Percentiles rank a stretch among this genome's conserved stretches.
phyloP scores from a whole-genome alignment of 1,140 invertebrate species.

The Oncopodura yosiiana region DNA sequence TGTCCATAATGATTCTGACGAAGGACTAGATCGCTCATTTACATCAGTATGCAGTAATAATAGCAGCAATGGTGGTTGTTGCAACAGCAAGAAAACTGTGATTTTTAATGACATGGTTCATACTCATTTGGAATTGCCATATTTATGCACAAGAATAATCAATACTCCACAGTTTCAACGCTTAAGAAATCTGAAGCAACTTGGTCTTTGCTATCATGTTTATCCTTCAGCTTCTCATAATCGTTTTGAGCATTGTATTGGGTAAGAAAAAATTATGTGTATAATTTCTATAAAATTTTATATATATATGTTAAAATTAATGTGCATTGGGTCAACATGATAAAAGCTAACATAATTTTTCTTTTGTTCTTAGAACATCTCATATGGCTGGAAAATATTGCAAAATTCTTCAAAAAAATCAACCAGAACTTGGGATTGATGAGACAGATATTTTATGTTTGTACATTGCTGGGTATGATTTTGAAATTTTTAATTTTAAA shows the following conservation, averaged over 20 bases:
- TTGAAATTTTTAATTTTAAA: no score
- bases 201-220: conserved; percentile 47
- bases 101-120: conserved; percentile 49
- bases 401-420: conserved; percentile 37
- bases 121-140: conserved; percentile 43
- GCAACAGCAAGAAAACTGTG: conserved; percentile 35
- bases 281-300: neutral
- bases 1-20: conserved; percentile 20
- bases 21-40: conserved; percentile 25
- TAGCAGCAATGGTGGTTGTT: conserved; percentile 22
- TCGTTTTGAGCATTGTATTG: conserved; percentile 54
- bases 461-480: conserved; percentile 46
- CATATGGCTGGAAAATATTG: conserved; percentile 43
- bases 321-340: neutral
- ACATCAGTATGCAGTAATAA: neutral
- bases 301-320: neutral
- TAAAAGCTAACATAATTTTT: neutral
- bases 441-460: conserved; percentile 46
- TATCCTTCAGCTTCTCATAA: conserved; percentile 50
- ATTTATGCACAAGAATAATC: conserved; percentile 47
- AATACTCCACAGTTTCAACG: conserved; percentile 56
- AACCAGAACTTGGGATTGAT: conserved; percentile 44
- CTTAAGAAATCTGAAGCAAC: conserved; percentile 48
- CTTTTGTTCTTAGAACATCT: conserved; percentile 37
- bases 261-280: conserved; percentile 41